These are phyloP conservation scores for Lophius americanus DNA, from an alignment of 2,797 vertebrate genomes.

Conservation along the genomic window DNA sequence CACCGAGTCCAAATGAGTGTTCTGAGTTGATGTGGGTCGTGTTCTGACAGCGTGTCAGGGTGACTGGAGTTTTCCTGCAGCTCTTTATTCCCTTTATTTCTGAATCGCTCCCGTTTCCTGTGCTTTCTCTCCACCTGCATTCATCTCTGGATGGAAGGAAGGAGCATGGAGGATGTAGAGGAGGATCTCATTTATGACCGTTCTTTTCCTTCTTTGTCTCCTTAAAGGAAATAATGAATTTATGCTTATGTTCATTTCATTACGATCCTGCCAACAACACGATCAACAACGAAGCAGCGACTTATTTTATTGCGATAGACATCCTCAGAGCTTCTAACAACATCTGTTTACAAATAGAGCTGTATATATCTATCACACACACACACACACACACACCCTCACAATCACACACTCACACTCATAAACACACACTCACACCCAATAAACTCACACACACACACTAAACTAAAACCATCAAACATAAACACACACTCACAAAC, in stretches of 20 bases:
- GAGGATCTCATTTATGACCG: constrained; percentile 7
- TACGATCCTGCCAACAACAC: background rate
- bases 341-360: constrained; percentile 9
- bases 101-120: constrained; percentile 24
- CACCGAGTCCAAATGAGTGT: constrained; percentile 23
- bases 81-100: constrained; percentile 8
- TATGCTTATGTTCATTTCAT: constrained; percentile 9
- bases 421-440: too few species aligned
- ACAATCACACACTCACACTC: too few species aligned
- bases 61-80: constrained; percentile 8
- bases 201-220: background rate
- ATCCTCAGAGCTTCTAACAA: constrained; percentile 7
- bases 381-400: too few species aligned
- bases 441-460: too few species aligned
- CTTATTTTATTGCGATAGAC: background rate
- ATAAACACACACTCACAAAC: too few species aligned
- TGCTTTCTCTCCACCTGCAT: constrained; percentile 20
- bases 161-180: constrained; percentile 13
- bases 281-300: background rate
- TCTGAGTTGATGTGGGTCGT: constrained; percentile 19
- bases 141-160: constrained; percentile 24
- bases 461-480: too few species aligned
- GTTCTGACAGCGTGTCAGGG: too few species aligned
- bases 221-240: background rate
- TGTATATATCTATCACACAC: too few species aligned